Conservation (phyloP, 2,888 invertebrate genomes). For the Pantelozetes paolii region DNA sequence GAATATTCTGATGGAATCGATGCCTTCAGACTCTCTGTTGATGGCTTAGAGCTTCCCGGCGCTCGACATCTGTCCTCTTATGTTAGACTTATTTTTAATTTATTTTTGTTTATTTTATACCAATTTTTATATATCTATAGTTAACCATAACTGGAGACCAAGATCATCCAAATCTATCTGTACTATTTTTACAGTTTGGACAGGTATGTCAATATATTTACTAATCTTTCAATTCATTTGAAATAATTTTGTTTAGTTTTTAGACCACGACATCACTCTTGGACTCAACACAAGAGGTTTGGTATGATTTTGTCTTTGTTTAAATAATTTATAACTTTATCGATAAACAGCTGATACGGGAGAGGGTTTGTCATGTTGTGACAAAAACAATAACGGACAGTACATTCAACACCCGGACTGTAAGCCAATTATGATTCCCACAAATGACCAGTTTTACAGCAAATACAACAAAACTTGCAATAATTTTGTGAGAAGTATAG, state of each 20-base stretch:
- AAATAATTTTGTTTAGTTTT: constrained; percentile 57
- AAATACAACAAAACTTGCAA: constrained; percentile 44
- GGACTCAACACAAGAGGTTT: constrained; percentile 60
- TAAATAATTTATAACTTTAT: neutral
- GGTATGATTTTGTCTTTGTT: neutral
- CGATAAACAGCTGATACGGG: constrained; percentile 28
- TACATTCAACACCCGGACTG: constrained; percentile 77
- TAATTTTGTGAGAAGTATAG: constrained; percentile 47
- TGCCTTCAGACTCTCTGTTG: constrained; percentile 57
- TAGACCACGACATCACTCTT: constrained; percentile 91
- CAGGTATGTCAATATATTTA: constrained; percentile 34
- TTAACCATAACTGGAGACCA: neutral
- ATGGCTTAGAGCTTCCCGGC: constrained; percentile 66
- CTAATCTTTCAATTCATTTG: neutral
- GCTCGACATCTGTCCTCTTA: constrained; percentile 78
- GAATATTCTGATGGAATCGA: constrained; percentile 74
- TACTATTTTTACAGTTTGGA: constrained; percentile 42
- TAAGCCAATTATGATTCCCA: constrained; percentile 81
- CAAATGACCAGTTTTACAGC: constrained; percentile 69
- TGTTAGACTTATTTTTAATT: constrained; percentile 50
- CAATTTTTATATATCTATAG: neutral
- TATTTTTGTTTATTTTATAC: neutral
- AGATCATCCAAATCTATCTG: neutral
- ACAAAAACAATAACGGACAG: constrained; percentile 58
- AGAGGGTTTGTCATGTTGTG: constrained; percentile 66